These are phyloP conservation scores for Plebejus argus DNA, from an alignment of 2,888 invertebrate species.

Conservation along the genomic window DNA sequence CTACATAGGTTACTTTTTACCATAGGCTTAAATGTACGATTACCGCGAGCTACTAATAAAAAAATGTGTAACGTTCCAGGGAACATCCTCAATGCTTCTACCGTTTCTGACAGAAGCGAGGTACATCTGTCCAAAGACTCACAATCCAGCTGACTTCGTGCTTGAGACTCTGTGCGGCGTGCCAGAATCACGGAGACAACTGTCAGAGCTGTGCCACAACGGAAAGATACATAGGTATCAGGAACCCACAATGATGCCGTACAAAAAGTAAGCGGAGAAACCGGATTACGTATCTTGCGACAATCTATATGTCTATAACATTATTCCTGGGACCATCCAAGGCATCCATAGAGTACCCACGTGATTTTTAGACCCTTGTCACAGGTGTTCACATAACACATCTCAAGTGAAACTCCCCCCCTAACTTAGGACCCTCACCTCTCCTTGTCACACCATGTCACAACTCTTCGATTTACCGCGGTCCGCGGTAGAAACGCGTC, in stretches of 20 bases:
- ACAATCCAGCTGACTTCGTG: slow-evolving; percentile 90
- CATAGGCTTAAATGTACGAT: no score
- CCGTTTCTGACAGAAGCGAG: slow-evolving; percentile 84
- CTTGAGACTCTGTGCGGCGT: slow-evolving; percentile 64
- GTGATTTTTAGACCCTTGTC: no score
- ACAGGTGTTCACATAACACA: no score
- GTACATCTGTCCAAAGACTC: slow-evolving; percentile 86
- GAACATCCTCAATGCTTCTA: slow-evolving; percentile 84
- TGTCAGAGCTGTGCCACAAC: slow-evolving; percentile 69
- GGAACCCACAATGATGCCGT: slow-evolving; percentile 45
- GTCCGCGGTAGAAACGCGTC: background rate
- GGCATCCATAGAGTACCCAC: no score
- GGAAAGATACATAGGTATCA: slow-evolving; percentile 65
- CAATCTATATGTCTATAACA: no score
- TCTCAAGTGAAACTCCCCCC: no score
- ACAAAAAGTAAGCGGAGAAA: background rate
- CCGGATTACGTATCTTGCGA: no score
- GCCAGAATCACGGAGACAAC: slow-evolving; percentile 56
- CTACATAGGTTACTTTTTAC: no score
- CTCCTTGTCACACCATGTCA: no score
- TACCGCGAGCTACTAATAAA: background rate
- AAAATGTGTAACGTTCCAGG: slow-evolving; percentile 77
- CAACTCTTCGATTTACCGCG: no score
- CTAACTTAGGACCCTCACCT: no score
- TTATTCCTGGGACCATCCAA: no score